These are phyloP conservation scores for Augochlora pura DNA, from an alignment of 1,140 invertebrate genomes.

Conservation along the genomic window DNA sequence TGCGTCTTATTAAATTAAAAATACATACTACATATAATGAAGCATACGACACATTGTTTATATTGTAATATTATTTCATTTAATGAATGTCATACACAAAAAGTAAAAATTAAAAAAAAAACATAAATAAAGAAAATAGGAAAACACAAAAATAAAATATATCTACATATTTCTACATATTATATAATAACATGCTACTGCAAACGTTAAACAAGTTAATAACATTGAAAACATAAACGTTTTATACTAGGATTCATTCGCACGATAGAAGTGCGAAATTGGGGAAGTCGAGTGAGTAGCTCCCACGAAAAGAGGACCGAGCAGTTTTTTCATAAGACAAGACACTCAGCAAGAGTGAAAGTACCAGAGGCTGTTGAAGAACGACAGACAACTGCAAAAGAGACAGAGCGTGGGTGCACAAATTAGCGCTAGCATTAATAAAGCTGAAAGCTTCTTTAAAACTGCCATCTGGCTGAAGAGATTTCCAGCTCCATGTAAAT, in stretches of 20 bases:
- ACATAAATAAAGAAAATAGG: no score
- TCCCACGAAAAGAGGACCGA: background rate
- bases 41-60: no score
- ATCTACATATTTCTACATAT: no score
- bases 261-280: background rate
- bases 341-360: background rate
- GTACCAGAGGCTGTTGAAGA: conserved; percentile 13
- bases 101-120: no score
- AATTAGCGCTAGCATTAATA: conserved; percentile 53
- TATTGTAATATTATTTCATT: no score
- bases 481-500: background rate
- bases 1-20: no score
- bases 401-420: background rate
- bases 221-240: background rate
- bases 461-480: background rate
- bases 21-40: no score
- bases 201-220: no score
- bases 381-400: conserved; percentile 16
- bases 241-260: conserved; percentile 6
- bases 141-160: no score
- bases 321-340: conserved; percentile 11
- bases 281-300: conserved; percentile 6
- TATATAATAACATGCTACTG: no score
- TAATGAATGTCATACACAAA: no score
- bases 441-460: conserved; percentile 37